Base-by-base conservation (phyloP, 2,797 vertebrate genomes). In the Ptychadena robeensis region DNA sequence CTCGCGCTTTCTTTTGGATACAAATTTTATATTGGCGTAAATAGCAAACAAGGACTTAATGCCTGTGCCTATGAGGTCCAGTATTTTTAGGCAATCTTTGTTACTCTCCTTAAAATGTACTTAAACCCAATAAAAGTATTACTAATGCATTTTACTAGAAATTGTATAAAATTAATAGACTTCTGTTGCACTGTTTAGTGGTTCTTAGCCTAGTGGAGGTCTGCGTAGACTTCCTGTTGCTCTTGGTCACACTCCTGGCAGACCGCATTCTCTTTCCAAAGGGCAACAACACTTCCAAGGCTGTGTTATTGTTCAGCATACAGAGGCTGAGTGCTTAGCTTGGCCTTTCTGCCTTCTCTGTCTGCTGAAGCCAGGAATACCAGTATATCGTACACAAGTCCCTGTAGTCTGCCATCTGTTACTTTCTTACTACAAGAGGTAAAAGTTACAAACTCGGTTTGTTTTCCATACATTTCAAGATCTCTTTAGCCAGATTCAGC, bases 241-340 rank as follows among this genome's bases (percentile, higher is more conserved):
- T 73, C 70, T 84, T 84, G 82, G 76, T 84, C 76, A 84, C 76
- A 69, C 59, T 77, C 81, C 44, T 70, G 44, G 69, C 63, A n/a
- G 67, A 66, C 80, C 18, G 70, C 25, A 53, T 73, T 84, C 40
- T 63, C 28, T 63, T 57, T 68, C 44, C 82, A 78, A 71, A 73
- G 59, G 67, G 73, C 40, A 79, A 72, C 75, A 25, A 61, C 40
- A 35, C 61, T 67, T 73, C 75, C 75, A 79, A 73, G 76, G 76
- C 70, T 30, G n/a, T 82, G 73, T 83, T 79, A 72, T 79, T 83
- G 61, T 73, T 79, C 73, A 35, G 66, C 66, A 57, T 69, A 28
- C 32, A 57, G 76, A 61, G 35, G 64, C 61, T 67, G 18, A 34
- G 37, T 28, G 10, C 69, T 48, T 6, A 48, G 73, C 37, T 72